A percentile compares a stretch with the other conserved stretches of the same genome.
phyloP scores from a whole-genome alignment of 2,113 vertebrate species.

The Carassius auratus region DNA sequence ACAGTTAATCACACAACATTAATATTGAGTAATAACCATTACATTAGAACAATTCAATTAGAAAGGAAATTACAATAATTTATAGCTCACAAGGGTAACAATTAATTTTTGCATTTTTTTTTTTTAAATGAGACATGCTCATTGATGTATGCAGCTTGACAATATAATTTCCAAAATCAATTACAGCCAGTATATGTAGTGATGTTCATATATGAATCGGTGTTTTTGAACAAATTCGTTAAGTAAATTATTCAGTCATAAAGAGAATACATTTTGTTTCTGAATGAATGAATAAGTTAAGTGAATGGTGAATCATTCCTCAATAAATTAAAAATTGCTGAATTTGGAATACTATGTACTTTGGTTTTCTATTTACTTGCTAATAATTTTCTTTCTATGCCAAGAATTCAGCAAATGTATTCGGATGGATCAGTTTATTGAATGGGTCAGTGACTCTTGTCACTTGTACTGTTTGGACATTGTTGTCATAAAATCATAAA shows the following conservation, averaged over 20 bases:
- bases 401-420: too few species aligned
- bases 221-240: neutral
- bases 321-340: neutral
- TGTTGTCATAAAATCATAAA: too few species aligned
- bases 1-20: too few species aligned
- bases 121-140: neutral
- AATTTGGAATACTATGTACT: neutral
- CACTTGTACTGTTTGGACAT: too few species aligned
- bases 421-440: too few species aligned
- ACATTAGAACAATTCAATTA: neutral
- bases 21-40: neutral
- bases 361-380: neutral
- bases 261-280: neutral
- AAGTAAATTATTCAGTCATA: too few species aligned
- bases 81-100: neutral
- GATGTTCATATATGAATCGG: neutral
- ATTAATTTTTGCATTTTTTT: neutral
- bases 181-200: neutral
- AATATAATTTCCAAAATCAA: too few species aligned
- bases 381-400: too few species aligned
- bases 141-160: too few species aligned
- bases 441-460: too few species aligned
- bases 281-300: too few species aligned
- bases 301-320: neutral
- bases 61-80: neutral